Base-by-base conservation (phyloP, 1,140 invertebrate species). In the Conus betulinus region DNA sequence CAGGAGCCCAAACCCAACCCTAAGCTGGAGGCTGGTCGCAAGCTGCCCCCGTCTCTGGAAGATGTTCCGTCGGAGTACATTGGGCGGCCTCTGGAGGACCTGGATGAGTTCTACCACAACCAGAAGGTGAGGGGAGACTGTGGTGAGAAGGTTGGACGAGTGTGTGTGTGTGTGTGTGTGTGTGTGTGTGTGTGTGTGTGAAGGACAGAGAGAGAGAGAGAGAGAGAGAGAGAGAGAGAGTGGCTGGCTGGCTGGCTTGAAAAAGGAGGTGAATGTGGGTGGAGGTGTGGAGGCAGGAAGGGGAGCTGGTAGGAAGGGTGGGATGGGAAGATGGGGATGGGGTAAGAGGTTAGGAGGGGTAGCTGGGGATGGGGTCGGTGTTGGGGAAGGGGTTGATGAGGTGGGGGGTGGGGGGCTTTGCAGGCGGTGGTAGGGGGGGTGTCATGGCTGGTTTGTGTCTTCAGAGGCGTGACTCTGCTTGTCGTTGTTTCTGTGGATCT, bases 21-120 rank as follows among this genome's bases (percentile, higher is more conserved):
- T 5, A 93, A 93, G 83, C 90, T 95, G 85, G 94, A 95, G 91
- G 92, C 90, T n/a, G 94, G 94, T 17, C 93, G 93, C 71, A 94
- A 94, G 87, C 90, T 95, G 17, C 94, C 94, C 7, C 93, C 93
- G 15, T 92, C 91, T 8, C 81, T 95, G 55, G 93, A 93, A 53
- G 94, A 94, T 60, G 94, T 94, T 81, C 92, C 93, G 23, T 79
- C 82, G 11, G 91, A 93, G 81, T 92, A 93, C 51, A 91, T 91
- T 4, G 94, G 94, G 20, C 90, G 91, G 84, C 94, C 95, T 1
- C 89, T 95, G 55, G 94, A 94, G 87, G 95, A 95, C 85, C 89
- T 95, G 57, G 95, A 95, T 89, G 93, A 94, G 82, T 95, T 91
- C 89, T 95, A 95, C 89, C 91, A 93, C 87, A 93, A 94, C 87